Percentiles rank a stretch among this genome's conserved stretches.
phyloP scores from a whole-genome alignment of 2,888 invertebrate genomes.

The Tuberolachnus salignus region DNA sequence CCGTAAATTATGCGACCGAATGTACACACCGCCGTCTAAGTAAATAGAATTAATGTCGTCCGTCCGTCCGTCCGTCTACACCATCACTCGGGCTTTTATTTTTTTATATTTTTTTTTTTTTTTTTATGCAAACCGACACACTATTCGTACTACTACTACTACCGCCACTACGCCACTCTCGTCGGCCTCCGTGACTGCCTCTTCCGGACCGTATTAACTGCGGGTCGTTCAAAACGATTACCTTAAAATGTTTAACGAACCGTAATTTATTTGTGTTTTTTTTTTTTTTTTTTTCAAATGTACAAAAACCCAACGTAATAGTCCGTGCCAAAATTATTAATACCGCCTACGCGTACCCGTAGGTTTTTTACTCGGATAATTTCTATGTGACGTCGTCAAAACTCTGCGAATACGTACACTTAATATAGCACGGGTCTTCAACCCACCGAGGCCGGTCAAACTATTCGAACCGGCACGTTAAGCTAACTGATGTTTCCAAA shows the following conservation, averaged over 20 bases:
- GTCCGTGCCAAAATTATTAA: conserved; percentile 11
- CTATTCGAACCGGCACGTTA: too few relatives aligned
- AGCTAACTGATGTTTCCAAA: too few relatives aligned
- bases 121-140: too few relatives aligned
- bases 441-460: too few relatives aligned
- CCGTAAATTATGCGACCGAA: background rate
- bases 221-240: background rate
- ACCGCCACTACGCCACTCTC: too few relatives aligned
- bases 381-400: background rate
- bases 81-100: too few relatives aligned
- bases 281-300: background rate
- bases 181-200: background rate
- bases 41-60: background rate
- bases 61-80: too few relatives aligned
- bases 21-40: background rate
- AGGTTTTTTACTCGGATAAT: background rate
- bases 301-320: background rate
- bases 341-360: background rate
- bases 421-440: too few relatives aligned
- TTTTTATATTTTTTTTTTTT: too few relatives aligned
- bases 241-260: conserved; percentile 4
- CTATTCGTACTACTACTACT: too few relatives aligned
- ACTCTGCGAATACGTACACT: too few relatives aligned
- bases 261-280: background rate
- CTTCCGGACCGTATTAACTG: conserved; percentile 10